phyloP scores from a whole-genome alignment of 2,797 vertebrate genomes.

The Simalia tracyae region DNA sequence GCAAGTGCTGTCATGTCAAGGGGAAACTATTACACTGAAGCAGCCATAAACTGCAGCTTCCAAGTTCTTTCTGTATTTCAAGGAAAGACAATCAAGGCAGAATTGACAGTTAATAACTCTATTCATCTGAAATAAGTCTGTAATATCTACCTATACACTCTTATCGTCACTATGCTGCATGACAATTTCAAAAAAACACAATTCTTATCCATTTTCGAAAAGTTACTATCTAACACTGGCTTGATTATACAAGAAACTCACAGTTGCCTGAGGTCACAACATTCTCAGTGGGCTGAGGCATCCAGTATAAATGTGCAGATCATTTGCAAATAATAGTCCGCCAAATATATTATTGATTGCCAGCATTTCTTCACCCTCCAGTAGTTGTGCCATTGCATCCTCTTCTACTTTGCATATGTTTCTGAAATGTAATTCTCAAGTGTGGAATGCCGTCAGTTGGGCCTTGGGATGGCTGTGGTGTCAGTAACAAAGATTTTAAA shows the following conservation, averaged over 20 bases:
- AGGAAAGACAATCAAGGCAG: background rate
- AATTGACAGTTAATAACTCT: background rate
- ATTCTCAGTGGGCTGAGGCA: background rate
- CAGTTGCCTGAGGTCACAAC: background rate
- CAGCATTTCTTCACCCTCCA: background rate
- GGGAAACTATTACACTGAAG: background rate
- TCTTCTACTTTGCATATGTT: background rate
- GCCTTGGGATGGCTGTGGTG: background rate
- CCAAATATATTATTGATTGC: background rate
- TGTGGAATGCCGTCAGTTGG: background rate
- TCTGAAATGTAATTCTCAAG: background rate
- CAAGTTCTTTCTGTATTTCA: conserved; percentile 54
- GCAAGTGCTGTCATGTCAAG: background rate
- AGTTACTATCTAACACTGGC: background rate
- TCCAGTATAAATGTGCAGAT: background rate
- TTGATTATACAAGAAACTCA: background rate
- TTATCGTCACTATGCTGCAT: background rate
- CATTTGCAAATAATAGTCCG: background rate
- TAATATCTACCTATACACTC: background rate
- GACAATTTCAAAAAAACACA: background rate
- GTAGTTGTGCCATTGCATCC: background rate
- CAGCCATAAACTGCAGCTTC: conserved; percentile 30
- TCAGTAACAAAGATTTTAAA: background rate
- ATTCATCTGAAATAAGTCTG: background rate
- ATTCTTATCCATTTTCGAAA: background rate